These are phyloP conservation scores for Macroteleia sp. DNA, from an alignment of 2,888 invertebrate genomes.

Conservation along the genomic window DNA sequence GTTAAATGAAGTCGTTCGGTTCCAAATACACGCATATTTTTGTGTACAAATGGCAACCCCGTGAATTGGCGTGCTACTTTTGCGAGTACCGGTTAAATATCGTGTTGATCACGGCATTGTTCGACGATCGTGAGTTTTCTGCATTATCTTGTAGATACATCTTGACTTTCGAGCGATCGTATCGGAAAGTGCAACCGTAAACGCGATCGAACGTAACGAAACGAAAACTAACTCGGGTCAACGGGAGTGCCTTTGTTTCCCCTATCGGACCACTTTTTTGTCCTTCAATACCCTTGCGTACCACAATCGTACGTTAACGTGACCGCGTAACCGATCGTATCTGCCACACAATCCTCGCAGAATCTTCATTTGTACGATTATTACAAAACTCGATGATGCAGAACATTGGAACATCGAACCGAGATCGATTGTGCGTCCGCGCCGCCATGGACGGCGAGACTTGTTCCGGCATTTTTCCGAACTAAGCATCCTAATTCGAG, in stretches of 20 bases:
- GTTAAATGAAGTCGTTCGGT: no score
- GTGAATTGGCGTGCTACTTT: constrained; percentile 55
- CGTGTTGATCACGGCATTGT: constrained; percentile 55
- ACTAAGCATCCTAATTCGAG: constrained; percentile 30
- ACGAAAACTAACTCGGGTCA: constrained; percentile 54
- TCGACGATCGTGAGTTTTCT: constrained; percentile 51
- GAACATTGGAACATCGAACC: constrained; percentile 35
- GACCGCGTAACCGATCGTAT: constrained; percentile 48
- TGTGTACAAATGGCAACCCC: constrained; percentile 71
- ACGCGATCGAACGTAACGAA: constrained; percentile 63
- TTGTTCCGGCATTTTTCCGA: constrained; percentile 27
- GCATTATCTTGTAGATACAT: constrained; percentile 52
- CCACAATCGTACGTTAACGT: constrained; percentile 48
- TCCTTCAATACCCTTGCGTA: background rate
- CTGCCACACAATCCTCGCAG: constrained; percentile 28
- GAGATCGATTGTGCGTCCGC: constrained; percentile 29
- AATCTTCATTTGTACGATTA: constrained; percentile 58
- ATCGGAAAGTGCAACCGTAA: constrained; percentile 59
- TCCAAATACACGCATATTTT: constrained; percentile 70
- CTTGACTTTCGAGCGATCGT: constrained; percentile 47
- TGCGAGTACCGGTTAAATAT: constrained; percentile 55
- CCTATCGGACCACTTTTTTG: constrained; percentile 38
- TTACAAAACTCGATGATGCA: constrained; percentile 47
- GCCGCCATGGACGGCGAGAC: constrained; percentile 6
- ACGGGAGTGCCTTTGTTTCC: constrained; percentile 50